Conservation (phyloP, 2,888 invertebrate species). For the Osmoderma eremita region DNA sequence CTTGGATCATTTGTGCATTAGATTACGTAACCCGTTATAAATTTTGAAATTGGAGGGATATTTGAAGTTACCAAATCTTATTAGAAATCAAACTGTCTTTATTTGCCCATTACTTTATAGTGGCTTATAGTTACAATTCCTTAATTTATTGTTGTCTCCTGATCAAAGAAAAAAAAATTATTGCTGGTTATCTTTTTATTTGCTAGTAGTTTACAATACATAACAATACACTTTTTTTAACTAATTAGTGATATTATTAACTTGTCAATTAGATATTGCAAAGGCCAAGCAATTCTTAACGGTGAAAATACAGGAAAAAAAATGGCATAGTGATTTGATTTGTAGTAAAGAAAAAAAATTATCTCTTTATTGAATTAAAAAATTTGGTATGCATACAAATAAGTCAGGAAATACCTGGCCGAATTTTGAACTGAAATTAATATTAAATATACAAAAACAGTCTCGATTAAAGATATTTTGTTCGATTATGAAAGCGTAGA, state of each 20-base stretch:
- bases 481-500: not conserved
- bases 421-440: not conserved
- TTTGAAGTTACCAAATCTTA: too few relatives aligned
- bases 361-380: too few relatives aligned
- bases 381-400: not conserved
- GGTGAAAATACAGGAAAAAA: not conserved
- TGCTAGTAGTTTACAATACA: constrained; percentile 23
- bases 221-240: constrained; percentile 24
- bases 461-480: not conserved
- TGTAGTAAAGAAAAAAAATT: too few relatives aligned
- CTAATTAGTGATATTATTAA: constrained; percentile 31
- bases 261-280: constrained; percentile 19
- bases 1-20: too few relatives aligned
- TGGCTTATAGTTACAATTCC: too few relatives aligned
- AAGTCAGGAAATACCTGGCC: too few relatives aligned
- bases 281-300: constrained; percentile 7
- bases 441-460: not conserved
- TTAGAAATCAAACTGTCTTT: too few relatives aligned
- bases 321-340: too few relatives aligned
- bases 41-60: too few relatives aligned
- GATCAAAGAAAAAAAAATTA: too few relatives aligned
- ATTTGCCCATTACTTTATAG: too few relatives aligned
- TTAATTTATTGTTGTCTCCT: not conserved
- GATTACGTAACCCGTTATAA: too few relatives aligned
- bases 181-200: constrained; percentile 15